Percentiles rank a stretch among this genome's conserved stretches.
phyloP scores from a whole-genome alignment of 2,797 vertebrate genomes.

The Bovichtus diacanthus region DNA sequence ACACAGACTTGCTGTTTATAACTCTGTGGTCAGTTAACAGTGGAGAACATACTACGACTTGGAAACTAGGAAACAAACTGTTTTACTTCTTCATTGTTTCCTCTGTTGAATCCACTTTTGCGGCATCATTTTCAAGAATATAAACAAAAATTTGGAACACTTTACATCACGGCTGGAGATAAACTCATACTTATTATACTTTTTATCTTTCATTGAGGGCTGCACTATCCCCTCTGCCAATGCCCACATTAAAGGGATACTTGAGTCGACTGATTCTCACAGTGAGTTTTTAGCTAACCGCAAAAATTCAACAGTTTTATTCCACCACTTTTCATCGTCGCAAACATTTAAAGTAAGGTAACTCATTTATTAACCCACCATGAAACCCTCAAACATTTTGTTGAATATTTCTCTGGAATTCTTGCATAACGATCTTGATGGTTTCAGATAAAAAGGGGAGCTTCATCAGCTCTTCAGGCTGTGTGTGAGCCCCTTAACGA shows the following conservation, averaged over 20 bases:
- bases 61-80: background rate
- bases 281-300: too few species aligned
- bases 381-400: background rate
- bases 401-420: background rate
- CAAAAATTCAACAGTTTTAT: too few species aligned
- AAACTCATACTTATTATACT: constrained; percentile 7
- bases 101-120: constrained; percentile 12
- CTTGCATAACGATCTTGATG: background rate
- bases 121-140: constrained; percentile 19
- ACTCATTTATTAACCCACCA: constrained; percentile 2
- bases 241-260: constrained; percentile 36
- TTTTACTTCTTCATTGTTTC: constrained; percentile 11
- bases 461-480: background rate
- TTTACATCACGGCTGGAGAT: constrained; percentile 28
- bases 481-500: background rate
- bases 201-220: constrained; percentile 27
- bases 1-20: constrained; percentile 12
- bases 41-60: constrained; percentile 3
- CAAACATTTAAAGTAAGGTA: constrained; percentile 14
- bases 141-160: constrained; percentile 24
- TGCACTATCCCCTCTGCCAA: constrained; percentile 13
- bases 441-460: background rate
- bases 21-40: constrained; percentile 10
- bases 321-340: constrained; percentile 3
- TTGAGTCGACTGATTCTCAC: constrained; percentile 10